Percentiles rank a stretch among this genome's conserved stretches.
Evolutionary conservation across 2,888 invertebrate genomes (phyloP).

Genomic region (Caenorhabditis auriculariae): DNA sequence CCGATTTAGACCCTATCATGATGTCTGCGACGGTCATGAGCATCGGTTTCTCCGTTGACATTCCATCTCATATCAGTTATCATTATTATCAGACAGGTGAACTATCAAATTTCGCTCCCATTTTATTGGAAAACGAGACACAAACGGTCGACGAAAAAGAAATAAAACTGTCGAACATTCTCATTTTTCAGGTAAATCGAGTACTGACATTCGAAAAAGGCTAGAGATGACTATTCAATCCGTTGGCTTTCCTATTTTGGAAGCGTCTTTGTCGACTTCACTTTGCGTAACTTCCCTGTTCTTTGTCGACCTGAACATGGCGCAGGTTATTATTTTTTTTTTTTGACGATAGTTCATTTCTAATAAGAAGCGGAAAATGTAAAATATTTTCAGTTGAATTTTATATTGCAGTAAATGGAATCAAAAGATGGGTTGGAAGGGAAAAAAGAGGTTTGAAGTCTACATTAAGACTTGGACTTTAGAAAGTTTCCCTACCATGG

Average conservation of each 20-base stretch:
- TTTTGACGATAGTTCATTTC: neutral
- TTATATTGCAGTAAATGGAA: too few relatives aligned
- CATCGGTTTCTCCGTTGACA: conserved; percentile 62
- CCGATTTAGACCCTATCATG: conserved; percentile 60
- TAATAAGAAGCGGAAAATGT: too few relatives aligned
- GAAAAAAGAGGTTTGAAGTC: too few relatives aligned
- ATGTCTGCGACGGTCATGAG: conserved; percentile 60
- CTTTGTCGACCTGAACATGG: conserved; percentile 61
- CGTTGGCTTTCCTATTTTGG: conserved; percentile 61
- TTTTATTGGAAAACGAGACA: neutral
- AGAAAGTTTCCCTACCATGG: too few relatives aligned
- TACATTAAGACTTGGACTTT: too few relatives aligned
- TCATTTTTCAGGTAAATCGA: conserved; percentile 26
- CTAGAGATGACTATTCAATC: conserved; percentile 51
- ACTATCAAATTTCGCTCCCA: neutral
- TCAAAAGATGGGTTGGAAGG: too few relatives aligned
- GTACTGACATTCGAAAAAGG: conserved; percentile 28
- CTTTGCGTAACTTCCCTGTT: conserved; percentile 56
- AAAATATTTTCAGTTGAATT: too few relatives aligned
- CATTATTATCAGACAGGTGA: conserved; percentile 59
- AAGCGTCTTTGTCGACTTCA: conserved; percentile 55
- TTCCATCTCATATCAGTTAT: conserved; percentile 61
- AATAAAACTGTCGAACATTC: neutral
- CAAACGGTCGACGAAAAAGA: neutral
- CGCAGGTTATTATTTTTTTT: conserved; percentile 34